These are phyloP conservation scores for Lophotriccus pileatus DNA, from an alignment of 2,797 vertebrate genomes.

Conservation along the genomic window DNA sequence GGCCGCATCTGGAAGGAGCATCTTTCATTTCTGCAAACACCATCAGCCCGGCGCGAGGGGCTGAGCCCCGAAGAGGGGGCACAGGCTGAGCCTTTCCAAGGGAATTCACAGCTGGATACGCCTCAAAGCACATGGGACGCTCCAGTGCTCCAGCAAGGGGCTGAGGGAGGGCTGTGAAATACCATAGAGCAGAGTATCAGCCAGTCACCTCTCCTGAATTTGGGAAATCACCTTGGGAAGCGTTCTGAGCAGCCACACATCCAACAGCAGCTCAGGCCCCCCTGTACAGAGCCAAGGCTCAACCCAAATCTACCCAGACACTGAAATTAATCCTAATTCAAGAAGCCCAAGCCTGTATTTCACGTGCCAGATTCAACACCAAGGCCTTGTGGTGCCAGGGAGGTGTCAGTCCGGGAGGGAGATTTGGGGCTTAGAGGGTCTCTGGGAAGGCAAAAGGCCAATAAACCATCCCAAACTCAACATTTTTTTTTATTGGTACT, in stretches of 20 bases:
- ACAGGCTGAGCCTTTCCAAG: accelerated
- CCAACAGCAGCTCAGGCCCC: neutral
- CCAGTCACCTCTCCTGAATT: neutral
- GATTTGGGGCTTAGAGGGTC: neutral
- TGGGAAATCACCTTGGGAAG: neutral
- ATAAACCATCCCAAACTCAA: accelerated
- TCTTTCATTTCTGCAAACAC: neutral
- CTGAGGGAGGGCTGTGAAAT: neutral
- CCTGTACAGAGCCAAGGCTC: neutral
- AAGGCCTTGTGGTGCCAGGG: accelerated
- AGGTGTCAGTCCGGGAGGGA: neutral
- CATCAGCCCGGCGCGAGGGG: accelerated
- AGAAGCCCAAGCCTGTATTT: neutral
- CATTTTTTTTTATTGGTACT: neutral
- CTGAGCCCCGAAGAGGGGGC: neutral
- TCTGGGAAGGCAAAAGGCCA: accelerated
- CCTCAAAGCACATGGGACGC: accelerated
- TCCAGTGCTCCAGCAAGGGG: neutral
- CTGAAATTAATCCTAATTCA: neutral
- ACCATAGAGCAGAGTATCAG: neutral
- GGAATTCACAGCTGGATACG: neutral
- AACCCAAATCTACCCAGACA: neutral
- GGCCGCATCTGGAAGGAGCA: neutral
- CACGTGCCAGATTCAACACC: neutral
- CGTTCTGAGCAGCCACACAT: neutral